A percentile compares a stretch with the other conserved stretches of the same genome.
These are phyloP conservation scores for Sinodicranocentrus sp. DNA, from an alignment of 2,888 invertebrate species.

Conservation along the genomic window DNA sequence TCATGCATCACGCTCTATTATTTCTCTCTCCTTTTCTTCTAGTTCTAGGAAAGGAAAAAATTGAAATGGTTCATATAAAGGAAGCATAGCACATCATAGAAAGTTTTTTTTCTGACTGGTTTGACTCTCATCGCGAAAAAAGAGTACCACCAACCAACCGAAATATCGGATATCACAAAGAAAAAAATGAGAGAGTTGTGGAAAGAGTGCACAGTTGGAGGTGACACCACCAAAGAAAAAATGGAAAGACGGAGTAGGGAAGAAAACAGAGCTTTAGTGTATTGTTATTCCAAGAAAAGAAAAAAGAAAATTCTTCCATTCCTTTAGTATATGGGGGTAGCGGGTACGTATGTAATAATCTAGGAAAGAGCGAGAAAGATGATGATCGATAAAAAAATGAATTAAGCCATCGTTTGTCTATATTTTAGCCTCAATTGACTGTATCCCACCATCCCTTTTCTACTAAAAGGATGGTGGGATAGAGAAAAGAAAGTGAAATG, in stretches of 20 bases:
- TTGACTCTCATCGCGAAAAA: constrained; percentile 11
- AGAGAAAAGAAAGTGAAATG: constrained; percentile 6
- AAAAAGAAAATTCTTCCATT: background rate
- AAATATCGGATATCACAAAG: constrained; percentile 65
- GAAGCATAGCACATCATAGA: constrained; percentile 20
- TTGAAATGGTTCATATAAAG: constrained; percentile 32
- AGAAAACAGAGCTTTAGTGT: background rate
- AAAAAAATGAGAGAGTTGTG: constrained; percentile 37
- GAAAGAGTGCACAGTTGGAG: constrained; percentile 66
- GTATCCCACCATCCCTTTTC: constrained; percentile 19
- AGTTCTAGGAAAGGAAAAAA: background rate
- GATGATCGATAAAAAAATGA: constrained; percentile 75
- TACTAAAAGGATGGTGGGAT: background rate
- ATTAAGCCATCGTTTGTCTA: constrained; percentile 77
- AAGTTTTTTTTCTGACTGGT: constrained; percentile 12
- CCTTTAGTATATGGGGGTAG: background rate
- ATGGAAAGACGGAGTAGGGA: background rate
- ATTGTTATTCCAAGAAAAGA: constrained; percentile 5
- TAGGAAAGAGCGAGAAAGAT: constrained; percentile 10
- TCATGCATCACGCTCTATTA: constrained; percentile 33
- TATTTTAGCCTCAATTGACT: constrained; percentile 77
- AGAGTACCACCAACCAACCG: constrained; percentile 5
- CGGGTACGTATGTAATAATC: constrained; percentile 23
- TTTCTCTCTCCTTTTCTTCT: constrained; percentile 15
- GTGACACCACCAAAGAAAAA: constrained; percentile 51